Evolutionary conservation across 2,888 invertebrate species (phyloP), one percentile per base, ranked within the genome.

Genomic region (Tinea pellionella): DNA sequence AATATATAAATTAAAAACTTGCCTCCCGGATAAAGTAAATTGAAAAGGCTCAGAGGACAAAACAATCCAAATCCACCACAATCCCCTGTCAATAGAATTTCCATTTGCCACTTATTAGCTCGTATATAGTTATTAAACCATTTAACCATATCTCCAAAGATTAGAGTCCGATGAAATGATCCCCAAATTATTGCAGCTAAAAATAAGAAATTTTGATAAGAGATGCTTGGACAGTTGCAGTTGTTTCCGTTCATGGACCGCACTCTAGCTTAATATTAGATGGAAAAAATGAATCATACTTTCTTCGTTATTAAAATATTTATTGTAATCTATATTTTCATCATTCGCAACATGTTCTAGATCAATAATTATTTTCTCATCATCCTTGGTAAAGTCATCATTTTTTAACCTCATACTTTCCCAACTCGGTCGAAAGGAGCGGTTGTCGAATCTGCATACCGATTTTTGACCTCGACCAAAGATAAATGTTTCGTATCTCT

Each of bases 1-100:
- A n/a, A n/a, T n/a, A n/a, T n/a, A n/a, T n/a, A n/a, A n/a, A n/a
- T n/a, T n/a, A n/a, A n/a, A 16, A 19, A 51, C 7, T 16, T 64
- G 83, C 86, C 83, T 70, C 86, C 87, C 42, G 85, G 80, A 65
- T 83, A 83, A 1, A 86, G 73, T 11, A 87, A 64, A 41, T 63
- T 67, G 59, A 75, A 78, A 4, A 87, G 67, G 63, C 86, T 74
- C 41, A 86, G 63, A 60, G 74, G 76, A 0, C 74, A 77, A 81
- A 85, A 83, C 29, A 78, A 77, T 61, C 75, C 77, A 61, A 68
- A 74, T 3, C 68, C 69, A 16, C 62, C 59, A 7, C 62, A 65
- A 60, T 77, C 76, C 9, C 68, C 71, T 19, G 67, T 69, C 15
- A 78, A 66, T 60, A 79, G 77, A 9, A 86, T 53, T 66, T 87